Conservation (phyloP, 2,113 vertebrate genomes). For the Neogobius melanostomus region DNA sequence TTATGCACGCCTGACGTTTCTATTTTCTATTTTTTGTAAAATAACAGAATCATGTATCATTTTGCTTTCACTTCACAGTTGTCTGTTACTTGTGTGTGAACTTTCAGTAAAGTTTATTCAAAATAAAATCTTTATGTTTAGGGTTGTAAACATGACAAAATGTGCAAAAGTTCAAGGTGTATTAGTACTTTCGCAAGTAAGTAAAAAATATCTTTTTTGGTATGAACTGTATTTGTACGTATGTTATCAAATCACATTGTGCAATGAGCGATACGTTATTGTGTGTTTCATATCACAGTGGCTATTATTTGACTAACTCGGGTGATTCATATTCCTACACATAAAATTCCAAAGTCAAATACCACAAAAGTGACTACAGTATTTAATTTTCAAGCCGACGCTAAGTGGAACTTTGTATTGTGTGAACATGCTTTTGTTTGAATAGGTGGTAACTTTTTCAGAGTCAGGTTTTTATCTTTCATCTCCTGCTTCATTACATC, state of each 20-base stretch:
- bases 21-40: too few relatives aligned
- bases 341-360: constrained; percentile 10
- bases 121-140: too few relatives aligned
- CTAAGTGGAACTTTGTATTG: constrained; percentile 3
- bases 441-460: background rate
- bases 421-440: background rate
- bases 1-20: too few relatives aligned
- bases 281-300: constrained; percentile 5
- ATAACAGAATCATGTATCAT: too few relatives aligned
- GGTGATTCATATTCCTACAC: constrained; percentile 5
- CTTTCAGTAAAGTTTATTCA: too few relatives aligned
- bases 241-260: constrained; percentile 1
- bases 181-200: too few relatives aligned
- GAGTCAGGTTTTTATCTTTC: background rate
- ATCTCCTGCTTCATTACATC: background rate
- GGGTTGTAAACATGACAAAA: too few relatives aligned
- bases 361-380: constrained; percentile 12
- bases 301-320: constrained; percentile 39
- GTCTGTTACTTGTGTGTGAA: too few relatives aligned
- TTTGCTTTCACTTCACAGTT: too few relatives aligned
- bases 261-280: constrained; percentile 29
- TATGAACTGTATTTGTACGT: background rate
- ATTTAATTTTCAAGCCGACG: constrained; percentile 41
- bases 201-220: too few relatives aligned
- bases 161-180: too few relatives aligned